These are phyloP conservation scores for Drosophila demipolita DNA, from an alignment of 2,888 invertebrate genomes.

Conservation along the genomic window DNA sequence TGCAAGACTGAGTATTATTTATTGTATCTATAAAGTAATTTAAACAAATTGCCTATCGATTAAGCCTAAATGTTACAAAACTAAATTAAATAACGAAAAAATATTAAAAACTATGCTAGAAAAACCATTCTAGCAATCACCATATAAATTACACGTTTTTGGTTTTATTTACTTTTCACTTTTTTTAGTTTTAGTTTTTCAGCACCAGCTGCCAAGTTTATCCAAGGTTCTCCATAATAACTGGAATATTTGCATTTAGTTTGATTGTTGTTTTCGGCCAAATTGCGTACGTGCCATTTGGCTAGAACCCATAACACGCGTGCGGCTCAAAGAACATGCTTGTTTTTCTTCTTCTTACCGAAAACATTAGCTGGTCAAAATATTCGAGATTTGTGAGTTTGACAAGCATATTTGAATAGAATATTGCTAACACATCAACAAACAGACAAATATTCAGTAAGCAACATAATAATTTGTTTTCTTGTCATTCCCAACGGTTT, in stretches of 20 bases:
- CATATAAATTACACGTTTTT: slow-evolving; percentile 18
- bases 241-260: slow-evolving; percentile 3
- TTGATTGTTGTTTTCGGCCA: slow-evolving; percentile 5
- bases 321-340: slow-evolving; percentile 1
- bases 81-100: slow-evolving; percentile 32
- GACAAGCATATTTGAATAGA: slow-evolving; percentile 8
- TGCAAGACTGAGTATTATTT: slow-evolving; percentile 78
- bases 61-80: slow-evolving; percentile 68
- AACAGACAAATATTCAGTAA: neutral
- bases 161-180: slow-evolving; percentile 6
- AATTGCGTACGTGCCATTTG: slow-evolving; percentile 14
- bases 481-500: neutral
- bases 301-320: slow-evolving; percentile 1
- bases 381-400: slow-evolving; percentile 7
- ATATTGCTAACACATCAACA: slow-evolving; percentile 4
- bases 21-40: slow-evolving; percentile 63
- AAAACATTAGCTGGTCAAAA: slow-evolving; percentile 11
- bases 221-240: neutral
- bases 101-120: slow-evolving; percentile 30
- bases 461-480: neutral
- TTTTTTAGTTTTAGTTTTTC: neutral
- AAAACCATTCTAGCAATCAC: slow-evolving; percentile 25
- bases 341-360: neutral
- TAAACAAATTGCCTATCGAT: slow-evolving; percentile 62
- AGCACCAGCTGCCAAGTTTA: neutral